Evolutionary conservation across 2,888 invertebrate genomes (phyloP).

Genomic region (Eudasyphora cyanicolor): DNA sequence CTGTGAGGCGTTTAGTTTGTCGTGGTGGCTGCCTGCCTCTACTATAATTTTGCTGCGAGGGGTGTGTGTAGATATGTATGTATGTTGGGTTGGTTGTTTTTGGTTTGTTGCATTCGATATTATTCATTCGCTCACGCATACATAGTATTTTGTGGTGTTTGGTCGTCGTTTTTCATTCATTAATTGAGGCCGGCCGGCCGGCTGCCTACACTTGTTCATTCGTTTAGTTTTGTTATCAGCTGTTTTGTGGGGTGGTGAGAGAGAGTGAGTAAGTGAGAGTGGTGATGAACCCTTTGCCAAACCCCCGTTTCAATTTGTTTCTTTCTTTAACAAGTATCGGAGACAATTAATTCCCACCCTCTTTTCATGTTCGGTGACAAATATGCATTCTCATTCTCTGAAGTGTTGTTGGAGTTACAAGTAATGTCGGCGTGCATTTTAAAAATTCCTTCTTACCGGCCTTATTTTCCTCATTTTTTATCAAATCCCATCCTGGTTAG

Average conservation of each 20-base stretch:
- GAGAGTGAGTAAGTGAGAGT: neutral
- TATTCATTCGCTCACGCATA: conserved; percentile 28
- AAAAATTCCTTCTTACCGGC: too few relatives aligned
- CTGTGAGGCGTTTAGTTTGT: neutral
- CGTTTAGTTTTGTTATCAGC: conserved; percentile 22
- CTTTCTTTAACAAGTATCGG: neutral
- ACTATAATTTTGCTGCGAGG: conserved; percentile 3
- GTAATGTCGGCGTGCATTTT: too few relatives aligned
- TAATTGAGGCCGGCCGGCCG: neutral
- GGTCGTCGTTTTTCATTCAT: conserved; percentile 15
- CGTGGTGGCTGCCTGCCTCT: neutral
- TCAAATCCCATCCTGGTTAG: too few relatives aligned
- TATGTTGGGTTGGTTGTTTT: conserved; percentile 24
- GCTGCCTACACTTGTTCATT: neutral
- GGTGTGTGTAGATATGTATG: conserved; percentile 19
- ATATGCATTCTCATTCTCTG: neutral
- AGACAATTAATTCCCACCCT: conserved; percentile 3
- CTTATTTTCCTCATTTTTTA: too few relatives aligned
- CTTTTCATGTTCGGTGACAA: neutral
- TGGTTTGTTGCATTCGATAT: too few relatives aligned
- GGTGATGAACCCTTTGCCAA: conserved; percentile 16
- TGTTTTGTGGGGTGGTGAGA: conserved; percentile 12
- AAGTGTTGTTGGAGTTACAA: neutral
- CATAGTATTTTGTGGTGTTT: too few relatives aligned
- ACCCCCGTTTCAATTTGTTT: conserved; percentile 25